Evolutionary conservation across 2,797 vertebrate species (phyloP).

Genomic region (Artibeus lituratus): DNA sequence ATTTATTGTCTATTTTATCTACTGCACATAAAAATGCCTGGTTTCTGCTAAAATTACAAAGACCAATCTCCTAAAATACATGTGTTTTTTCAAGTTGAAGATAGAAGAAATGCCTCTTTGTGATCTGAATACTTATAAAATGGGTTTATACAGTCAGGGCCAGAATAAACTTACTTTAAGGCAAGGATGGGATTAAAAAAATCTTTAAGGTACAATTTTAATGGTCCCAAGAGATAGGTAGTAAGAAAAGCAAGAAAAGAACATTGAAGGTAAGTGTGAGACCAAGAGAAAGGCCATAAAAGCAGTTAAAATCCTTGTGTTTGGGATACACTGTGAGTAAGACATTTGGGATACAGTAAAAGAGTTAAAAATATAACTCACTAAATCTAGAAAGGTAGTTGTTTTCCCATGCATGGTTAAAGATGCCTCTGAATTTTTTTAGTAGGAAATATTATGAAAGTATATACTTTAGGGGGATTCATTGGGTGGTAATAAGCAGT

Average conservation of each 20-base stretch:
- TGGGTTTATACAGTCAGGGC: background rate
- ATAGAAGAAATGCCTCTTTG: background rate
- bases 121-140: background rate
- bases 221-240: background rate
- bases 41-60: background rate
- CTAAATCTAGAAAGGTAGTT: background rate
- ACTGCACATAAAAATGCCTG: background rate
- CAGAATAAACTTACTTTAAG: background rate
- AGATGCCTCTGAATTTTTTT: background rate
- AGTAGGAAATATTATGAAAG: background rate
- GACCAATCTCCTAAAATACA: background rate
- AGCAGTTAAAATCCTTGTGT: background rate
- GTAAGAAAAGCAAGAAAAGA: background rate
- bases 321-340: background rate
- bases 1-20: background rate
- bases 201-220: background rate
- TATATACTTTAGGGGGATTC: background rate
- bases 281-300: background rate
- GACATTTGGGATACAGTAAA: background rate
- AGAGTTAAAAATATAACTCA: background rate
- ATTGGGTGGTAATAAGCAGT: background rate
- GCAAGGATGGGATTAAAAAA: background rate
- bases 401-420: background rate
- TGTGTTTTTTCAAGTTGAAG: background rate
- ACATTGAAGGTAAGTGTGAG: background rate